Base-by-base conservation (phyloP, 2,888 invertebrate species). In the Cloeon dipterum region DNA sequence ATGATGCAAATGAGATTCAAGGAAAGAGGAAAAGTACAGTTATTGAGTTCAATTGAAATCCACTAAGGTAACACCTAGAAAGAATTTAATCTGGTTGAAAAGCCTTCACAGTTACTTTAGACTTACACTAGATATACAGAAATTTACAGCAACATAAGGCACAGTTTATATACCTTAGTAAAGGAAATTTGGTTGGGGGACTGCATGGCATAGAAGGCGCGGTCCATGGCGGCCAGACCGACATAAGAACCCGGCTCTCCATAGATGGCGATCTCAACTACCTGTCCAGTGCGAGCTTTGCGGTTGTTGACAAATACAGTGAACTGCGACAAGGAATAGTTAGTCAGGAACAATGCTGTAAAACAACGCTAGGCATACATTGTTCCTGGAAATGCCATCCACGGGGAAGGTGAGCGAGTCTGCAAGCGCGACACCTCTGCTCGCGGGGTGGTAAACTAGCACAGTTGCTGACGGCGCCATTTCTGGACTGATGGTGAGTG, bases 351-450 rank as follows among this genome's bases (percentile, higher is more conserved):
- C 16, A 33, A 10, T 3, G 32, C 11, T 32, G 32, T 2, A n/a
- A 19, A 34, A 11, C 10, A 7, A 13, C 21, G 11, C n/a, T 18
- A 3, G 14, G 52, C 56, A 54, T 51, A 77, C 78, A 52, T 89
- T 86, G 54, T 94, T 91, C 41, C 86, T 59, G 2, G 88, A 82
- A 45, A 93, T 85, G 41, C 91, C 91, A 58, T 93, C 88, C 19
- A 94, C 91, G 1, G 89, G 88, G 63, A 93, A 89, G n/a, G 91
- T 91, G 40, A 94, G 62, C 40, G 86, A 82, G 60, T 94, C 94
- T 0, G 83, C 83, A 1, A 89, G 70, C 35, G 93, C 76, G 48
- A 79, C 78, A 0, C 83, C 88, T 34, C 55, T 54, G 11, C 69
- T 69, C 4, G 74, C 75, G 1, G 88, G 70, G 53, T 79, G 73